phyloP scores from a whole-genome alignment of 1,140 invertebrate species.

The Mamestra configurata region DNA sequence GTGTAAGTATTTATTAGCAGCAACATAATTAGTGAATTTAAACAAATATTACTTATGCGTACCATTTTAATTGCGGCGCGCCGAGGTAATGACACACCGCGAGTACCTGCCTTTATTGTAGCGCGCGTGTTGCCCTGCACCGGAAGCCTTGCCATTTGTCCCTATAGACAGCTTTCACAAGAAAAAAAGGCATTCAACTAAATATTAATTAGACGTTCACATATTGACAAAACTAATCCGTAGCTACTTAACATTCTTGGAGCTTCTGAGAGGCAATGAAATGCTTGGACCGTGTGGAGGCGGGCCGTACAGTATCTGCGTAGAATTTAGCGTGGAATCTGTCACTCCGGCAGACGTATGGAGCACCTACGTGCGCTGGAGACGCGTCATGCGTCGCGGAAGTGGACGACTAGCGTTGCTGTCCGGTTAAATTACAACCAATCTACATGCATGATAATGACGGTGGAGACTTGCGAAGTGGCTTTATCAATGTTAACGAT shows the following conservation, averaged over 20 bases:
- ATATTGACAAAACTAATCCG: slow-evolving; percentile 43
- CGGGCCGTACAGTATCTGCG: slow-evolving; percentile 51
- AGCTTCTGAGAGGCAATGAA: slow-evolving; percentile 46
- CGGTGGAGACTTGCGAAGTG: slow-evolving; percentile 22
- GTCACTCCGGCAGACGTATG: slow-evolving; percentile 40
- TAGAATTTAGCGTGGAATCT: slow-evolving; percentile 58
- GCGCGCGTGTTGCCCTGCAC: slow-evolving; percentile 38
- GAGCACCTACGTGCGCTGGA: slow-evolving; percentile 54
- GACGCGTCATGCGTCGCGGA: slow-evolving; percentile 37
- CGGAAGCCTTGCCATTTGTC: slow-evolving; percentile 56
- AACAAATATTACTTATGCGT: slow-evolving; percentile 85
- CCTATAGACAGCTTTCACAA: slow-evolving; percentile 25
- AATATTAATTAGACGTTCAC: slow-evolving; percentile 40
- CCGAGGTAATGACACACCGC: slow-evolving; percentile 69
- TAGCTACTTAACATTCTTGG: slow-evolving; percentile 56
- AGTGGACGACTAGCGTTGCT: slow-evolving; percentile 23
- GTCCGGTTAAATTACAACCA: slow-evolving; percentile 17
- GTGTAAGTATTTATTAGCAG: slow-evolving; percentile 84
- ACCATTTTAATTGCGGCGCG: slow-evolving; percentile 80
- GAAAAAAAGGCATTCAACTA: slow-evolving; percentile 18
- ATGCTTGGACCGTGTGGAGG: slow-evolving; percentile 51
- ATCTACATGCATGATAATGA: slow-evolving; percentile 27
- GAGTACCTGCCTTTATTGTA: slow-evolving; percentile 44
- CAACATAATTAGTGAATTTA: slow-evolving; percentile 84
- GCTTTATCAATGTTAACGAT: slow-evolving; percentile 12